These are phyloP conservation scores for Dreissena polymorpha DNA, from an alignment of 1,140 invertebrate species.

Conservation along the genomic window DNA sequence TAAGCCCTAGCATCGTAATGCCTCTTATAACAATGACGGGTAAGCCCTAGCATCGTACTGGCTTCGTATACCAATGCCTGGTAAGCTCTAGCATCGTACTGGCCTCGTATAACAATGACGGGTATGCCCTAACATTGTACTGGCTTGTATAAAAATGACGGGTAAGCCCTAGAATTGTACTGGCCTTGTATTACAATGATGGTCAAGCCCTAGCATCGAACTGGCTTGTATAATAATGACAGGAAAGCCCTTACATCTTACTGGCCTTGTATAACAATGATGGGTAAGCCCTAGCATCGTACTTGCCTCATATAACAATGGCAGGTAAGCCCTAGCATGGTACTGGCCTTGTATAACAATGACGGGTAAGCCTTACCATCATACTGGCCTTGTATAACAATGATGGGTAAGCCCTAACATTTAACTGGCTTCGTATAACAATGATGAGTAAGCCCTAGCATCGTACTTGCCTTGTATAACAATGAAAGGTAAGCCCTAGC, in stretches of 20 bases:
- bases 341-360: too few species aligned
- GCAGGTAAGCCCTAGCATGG: constrained; percentile 86
- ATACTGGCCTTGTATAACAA: neutral
- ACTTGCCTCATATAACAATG: constrained; percentile 95
- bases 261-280: too few species aligned
- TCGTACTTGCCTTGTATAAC: constrained; percentile 97
- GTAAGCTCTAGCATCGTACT: constrained; percentile 98
- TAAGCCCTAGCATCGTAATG: constrained; percentile 98
- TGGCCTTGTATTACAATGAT: neutral
- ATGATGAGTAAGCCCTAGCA: constrained; percentile 98
- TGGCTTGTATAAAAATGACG: too few species aligned
- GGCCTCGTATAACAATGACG: constrained; percentile 96
- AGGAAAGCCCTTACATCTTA: too few species aligned
- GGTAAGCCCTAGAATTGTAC: neutral
- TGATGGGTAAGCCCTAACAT: too few species aligned
- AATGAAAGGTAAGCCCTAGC: constrained; percentile 89
- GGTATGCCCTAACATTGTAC: constrained; percentile 82
- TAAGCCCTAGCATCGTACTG: constrained; percentile 83
- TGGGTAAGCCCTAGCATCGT: constrained; percentile 99
- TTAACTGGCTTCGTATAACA: too few species aligned
- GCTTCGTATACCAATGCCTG: too few species aligned
- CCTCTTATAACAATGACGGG: constrained; percentile 96
- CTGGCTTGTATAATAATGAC: too few species aligned
- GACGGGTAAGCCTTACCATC: neutral
- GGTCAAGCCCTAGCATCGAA: too few species aligned